Percentiles rank a stretch among this genome's conserved stretches.
Evolutionary conservation across 2,888 invertebrate species (phyloP).

Genomic region (Clitarchus hookeri): DNA sequence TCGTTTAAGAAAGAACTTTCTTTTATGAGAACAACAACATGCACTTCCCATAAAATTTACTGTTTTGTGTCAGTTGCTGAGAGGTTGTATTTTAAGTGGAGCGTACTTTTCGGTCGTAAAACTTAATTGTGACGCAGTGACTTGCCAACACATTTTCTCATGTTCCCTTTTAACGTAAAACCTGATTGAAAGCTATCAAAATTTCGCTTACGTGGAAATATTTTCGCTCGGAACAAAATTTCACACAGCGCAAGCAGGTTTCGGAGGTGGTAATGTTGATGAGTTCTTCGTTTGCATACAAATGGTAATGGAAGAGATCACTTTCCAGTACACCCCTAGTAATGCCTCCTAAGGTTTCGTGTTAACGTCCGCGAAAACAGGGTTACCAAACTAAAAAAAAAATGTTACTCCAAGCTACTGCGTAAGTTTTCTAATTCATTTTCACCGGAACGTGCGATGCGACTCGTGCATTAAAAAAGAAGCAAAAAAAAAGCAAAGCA

Average conservation of each 20-base stretch:
- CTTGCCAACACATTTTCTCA: background rate
- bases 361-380: background rate
- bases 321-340: background rate
- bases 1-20: too few relatives aligned
- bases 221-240: too few relatives aligned
- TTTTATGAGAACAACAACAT: too few relatives aligned
- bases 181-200: too few relatives aligned
- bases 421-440: background rate
- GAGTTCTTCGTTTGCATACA: constrained; percentile 1
- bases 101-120: background rate
- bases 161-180: background rate
- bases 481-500: background rate
- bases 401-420: background rate
- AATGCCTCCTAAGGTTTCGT: background rate
- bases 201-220: too few relatives aligned
- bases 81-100: background rate
- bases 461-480: background rate
- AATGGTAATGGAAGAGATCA: background rate
- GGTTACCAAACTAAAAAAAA: background rate
- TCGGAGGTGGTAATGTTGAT: background rate
- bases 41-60: too few relatives aligned
- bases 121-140: background rate
- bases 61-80: too few relatives aligned
- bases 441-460: background rate
- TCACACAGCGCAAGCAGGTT: background rate